phyloP scores from a whole-genome alignment of 2,888 invertebrate genomes.

The Cantharis rustica region DNA sequence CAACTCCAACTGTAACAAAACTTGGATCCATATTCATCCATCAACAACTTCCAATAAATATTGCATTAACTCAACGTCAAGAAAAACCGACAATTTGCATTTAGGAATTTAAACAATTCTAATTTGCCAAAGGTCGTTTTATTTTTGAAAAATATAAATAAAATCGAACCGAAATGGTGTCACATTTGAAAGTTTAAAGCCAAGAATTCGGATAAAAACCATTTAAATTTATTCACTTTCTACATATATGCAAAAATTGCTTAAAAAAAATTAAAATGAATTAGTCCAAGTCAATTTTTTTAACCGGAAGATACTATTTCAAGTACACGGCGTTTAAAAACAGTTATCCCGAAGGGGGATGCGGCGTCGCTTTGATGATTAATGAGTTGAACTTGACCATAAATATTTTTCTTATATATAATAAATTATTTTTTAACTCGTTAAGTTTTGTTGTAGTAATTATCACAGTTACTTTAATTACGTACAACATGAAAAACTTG shows the following conservation, averaged over 20 bases:
- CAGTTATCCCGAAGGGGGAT: not conserved
- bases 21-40: not conserved
- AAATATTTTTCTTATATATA: not conserved
- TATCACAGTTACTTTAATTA: not conserved
- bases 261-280: not conserved
- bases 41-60: not conserved
- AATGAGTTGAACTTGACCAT: not conserved
- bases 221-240: not conserved
- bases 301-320: not conserved
- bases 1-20: not conserved
- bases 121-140: not conserved
- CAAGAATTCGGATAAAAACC: not conserved
- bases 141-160: not conserved
- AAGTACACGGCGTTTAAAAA: not conserved
- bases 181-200: not conserved
- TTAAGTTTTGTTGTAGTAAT: not conserved
- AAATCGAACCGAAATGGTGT: not conserved
- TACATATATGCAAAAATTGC: not conserved
- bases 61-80: not conserved
- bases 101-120: not conserved
- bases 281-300: not conserved
- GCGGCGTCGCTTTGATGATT: not conserved
- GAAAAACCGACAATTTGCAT: not conserved
- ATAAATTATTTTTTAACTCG: not conserved
- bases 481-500: not conserved